A percentile compares a stretch with the other conserved stretches of the same genome.
phyloP scores from a whole-genome alignment of 1,140 invertebrate genomes.

The Lineus longissimus region DNA sequence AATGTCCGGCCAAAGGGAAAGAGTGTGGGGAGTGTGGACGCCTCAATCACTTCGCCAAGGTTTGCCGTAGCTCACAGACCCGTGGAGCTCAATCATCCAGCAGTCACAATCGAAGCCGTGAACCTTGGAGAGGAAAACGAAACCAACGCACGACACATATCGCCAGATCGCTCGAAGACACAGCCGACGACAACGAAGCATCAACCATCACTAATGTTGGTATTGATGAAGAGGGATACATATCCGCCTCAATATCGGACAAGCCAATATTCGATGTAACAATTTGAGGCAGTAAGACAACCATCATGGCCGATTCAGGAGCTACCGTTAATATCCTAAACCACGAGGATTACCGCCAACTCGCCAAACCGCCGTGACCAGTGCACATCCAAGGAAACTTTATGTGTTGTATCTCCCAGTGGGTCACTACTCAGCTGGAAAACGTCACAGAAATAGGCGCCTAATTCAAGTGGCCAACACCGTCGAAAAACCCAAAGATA shows the following conservation, averaged over 20 bases:
- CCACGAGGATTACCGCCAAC: neutral
- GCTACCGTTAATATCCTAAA: constrained; percentile 15
- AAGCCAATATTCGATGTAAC: neutral
- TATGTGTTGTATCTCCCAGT: neutral
- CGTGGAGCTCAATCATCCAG: too few relatives aligned
- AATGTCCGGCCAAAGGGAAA: too few relatives aligned
- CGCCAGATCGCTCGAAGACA: neutral
- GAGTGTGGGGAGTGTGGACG: too few relatives aligned
- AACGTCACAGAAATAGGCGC: constrained; percentile 9
- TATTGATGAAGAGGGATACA: too few relatives aligned
- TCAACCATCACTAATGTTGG: too few relatives aligned
- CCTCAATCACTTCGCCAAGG: too few relatives aligned
- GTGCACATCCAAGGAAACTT: constrained; percentile 3
- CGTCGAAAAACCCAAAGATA: constrained; percentile 3
- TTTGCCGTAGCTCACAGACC: too few relatives aligned
- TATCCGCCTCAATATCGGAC: too few relatives aligned
- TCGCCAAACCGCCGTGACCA: neutral
- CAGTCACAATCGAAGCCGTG: too few relatives aligned
- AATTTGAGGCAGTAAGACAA: neutral
- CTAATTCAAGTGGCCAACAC: constrained; percentile 1
- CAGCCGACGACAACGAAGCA: neutral
- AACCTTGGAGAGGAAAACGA: too few relatives aligned
- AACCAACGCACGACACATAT: too few relatives aligned
- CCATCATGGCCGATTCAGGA: neutral
- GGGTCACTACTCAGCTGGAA: neutral